These are phyloP conservation scores for Polietes domitor DNA, from an alignment of 2,888 invertebrate species.

Conservation along the genomic window DNA sequence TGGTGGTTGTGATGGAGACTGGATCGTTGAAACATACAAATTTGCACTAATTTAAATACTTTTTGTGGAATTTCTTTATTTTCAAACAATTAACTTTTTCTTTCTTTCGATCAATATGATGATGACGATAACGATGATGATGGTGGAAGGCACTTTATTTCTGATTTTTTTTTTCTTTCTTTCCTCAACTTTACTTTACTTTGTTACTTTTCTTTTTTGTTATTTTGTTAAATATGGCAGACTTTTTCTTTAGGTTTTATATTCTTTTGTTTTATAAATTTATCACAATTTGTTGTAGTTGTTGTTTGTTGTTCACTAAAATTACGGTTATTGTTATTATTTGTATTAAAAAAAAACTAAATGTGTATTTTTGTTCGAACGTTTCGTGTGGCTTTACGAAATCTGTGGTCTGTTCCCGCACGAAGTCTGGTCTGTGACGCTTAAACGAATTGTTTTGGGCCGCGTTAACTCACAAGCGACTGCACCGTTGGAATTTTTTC, in stretches of 20 bases:
- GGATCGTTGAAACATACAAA: neutral
- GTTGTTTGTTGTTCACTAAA: constrained; percentile 36
- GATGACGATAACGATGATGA: too few species aligned
- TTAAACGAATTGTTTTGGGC: constrained; percentile 66
- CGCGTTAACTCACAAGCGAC: constrained; percentile 65
- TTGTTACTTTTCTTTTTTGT: constrained; percentile 18
- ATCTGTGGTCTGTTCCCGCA: constrained; percentile 65
- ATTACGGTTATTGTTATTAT: constrained; percentile 36
- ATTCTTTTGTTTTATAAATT: constrained; percentile 37
- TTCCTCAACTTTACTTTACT: neutral
- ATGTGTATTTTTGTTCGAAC: neutral
- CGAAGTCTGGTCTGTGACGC: constrained; percentile 65
- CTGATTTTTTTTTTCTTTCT: neutral
- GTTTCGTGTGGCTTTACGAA: constrained; percentile 45
- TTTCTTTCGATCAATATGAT: neutral
- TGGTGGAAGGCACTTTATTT: constrained; percentile 4
- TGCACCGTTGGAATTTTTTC: constrained; percentile 64
- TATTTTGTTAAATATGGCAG: constrained; percentile 58
- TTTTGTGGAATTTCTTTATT: neutral
- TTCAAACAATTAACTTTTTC: neutral
- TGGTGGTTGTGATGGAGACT: neutral
- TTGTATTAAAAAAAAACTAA: neutral
- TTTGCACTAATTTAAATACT: constrained; percentile 20
- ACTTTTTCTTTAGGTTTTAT: constrained; percentile 48
- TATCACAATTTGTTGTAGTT: constrained; percentile 53